Conservation (phyloP, 2,113 vertebrate species). For the Engystomops pustulosus region DNA sequence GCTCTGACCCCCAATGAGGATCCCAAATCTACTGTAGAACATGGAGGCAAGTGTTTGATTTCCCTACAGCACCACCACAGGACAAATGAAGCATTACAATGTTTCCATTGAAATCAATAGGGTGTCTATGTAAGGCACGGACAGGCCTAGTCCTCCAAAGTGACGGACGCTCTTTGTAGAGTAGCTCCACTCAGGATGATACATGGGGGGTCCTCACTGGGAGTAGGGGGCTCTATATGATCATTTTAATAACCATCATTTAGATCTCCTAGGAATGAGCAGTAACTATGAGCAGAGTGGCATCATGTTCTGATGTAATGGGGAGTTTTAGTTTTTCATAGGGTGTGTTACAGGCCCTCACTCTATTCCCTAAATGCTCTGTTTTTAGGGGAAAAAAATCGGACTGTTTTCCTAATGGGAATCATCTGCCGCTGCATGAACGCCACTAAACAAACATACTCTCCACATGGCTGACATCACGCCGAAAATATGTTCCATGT, state of each 20-base stretch:
- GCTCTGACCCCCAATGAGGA: too few species aligned
- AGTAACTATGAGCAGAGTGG: too few species aligned
- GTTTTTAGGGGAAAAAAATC: background rate
- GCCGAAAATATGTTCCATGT: conserved; percentile 18
- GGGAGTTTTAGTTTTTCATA: background rate
- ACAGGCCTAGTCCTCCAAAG: background rate
- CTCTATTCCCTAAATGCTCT: background rate
- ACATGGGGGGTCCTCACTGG: too few species aligned
- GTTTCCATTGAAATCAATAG: background rate
- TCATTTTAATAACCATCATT: too few species aligned
- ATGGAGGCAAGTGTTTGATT: too few species aligned
- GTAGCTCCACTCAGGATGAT: too few species aligned
- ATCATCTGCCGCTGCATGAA: conserved; percentile 28
- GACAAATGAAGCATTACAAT: background rate
- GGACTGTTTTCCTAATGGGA: conserved; percentile 15
- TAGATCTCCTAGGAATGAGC: too few species aligned
- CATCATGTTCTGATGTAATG: background rate
- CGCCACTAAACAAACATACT: conserved; percentile 26
- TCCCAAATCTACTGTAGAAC: background rate
- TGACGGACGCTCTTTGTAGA: too few species aligned
- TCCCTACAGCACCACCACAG: background rate
- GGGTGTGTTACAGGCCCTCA: background rate
- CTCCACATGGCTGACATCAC: conserved; percentile 22
- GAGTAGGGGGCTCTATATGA: background rate
- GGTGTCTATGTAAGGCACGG: too few species aligned